Conservation (phyloP, 2,797 vertebrate species). For the Rhincodon typus region DNA sequence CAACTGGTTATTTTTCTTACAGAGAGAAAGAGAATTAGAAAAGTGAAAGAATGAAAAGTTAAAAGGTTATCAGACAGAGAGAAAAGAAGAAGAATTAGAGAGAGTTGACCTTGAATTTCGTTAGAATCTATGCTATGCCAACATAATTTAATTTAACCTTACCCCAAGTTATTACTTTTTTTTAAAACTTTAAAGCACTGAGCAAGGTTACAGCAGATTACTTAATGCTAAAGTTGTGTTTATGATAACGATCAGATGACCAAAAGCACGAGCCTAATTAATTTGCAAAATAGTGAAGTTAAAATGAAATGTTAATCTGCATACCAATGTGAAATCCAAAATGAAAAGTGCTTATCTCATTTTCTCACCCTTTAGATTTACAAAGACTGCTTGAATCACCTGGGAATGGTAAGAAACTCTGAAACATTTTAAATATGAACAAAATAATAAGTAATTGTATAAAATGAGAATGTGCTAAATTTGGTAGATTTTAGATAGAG, state of each 20-base stretch:
- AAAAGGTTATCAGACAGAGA: not conserved
- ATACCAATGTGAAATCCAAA: not conserved
- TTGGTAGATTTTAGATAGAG: not conserved
- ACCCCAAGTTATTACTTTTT: too few relatives aligned
- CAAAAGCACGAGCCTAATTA: not conserved
- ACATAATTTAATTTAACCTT: too few relatives aligned
- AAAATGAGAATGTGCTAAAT: not conserved
- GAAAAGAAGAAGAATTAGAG: not conserved
- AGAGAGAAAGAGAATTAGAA: not conserved
- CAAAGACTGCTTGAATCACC: slow-evolving; percentile 8
- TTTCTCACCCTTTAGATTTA: slow-evolving; percentile 4
- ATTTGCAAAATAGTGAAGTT: not conserved
- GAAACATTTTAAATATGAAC: not conserved
- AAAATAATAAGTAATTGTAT: not conserved
- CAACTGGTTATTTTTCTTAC: not conserved
- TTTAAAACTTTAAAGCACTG: not conserved
- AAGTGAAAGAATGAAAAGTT: not conserved
- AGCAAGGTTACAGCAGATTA: not conserved
- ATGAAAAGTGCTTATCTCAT: not conserved
- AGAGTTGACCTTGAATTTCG: not conserved
- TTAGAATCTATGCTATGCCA: not conserved
- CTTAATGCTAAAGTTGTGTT: not conserved
- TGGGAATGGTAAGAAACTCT: not conserved
- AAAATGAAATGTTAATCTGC: not conserved
- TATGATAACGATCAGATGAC: not conserved